phyloP scores from a whole-genome alignment of 2,797 vertebrate species.

The Epinephelus coioides region DNA sequence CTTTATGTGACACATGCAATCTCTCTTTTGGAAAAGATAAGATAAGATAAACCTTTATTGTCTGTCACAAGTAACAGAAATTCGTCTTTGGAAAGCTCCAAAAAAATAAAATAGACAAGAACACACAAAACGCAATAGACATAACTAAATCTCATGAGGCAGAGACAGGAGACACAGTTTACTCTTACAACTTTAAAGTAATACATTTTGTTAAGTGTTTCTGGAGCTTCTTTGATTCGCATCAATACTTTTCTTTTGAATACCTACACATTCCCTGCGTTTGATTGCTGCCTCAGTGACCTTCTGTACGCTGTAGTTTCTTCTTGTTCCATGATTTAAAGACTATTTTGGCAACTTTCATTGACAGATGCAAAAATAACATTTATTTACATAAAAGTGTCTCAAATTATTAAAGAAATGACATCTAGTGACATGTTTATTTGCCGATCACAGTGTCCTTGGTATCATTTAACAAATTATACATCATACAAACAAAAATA shows the following conservation, averaged over 20 bases:
- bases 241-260: neutral
- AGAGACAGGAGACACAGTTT: neutral
- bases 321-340: slow-evolving; percentile 9
- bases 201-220: neutral
- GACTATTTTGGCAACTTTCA: neutral
- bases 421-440: slow-evolving; percentile 15
- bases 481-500: neutral
- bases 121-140: too few relatives aligned
- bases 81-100: too few relatives aligned
- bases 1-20: neutral
- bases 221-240: slow-evolving; percentile 8
- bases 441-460: neutral
- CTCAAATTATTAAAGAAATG: slow-evolving; percentile 2
- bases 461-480: slow-evolving; percentile 15
- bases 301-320: neutral
- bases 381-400: slow-evolving; percentile 10
- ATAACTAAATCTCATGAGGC: neutral
- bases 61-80: too few relatives aligned
- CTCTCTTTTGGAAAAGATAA: neutral
- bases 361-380: neutral
- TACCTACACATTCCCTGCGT: neutral
- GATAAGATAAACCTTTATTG: too few relatives aligned
- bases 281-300: neutral
- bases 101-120: too few relatives aligned
- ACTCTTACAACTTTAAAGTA: neutral